A percentile compares a stretch with the other conserved stretches of the same genome.
These are phyloP conservation scores for Rhabdomys pumilio DNA, from an alignment of 2,797 vertebrate species.

Conservation along the genomic window DNA sequence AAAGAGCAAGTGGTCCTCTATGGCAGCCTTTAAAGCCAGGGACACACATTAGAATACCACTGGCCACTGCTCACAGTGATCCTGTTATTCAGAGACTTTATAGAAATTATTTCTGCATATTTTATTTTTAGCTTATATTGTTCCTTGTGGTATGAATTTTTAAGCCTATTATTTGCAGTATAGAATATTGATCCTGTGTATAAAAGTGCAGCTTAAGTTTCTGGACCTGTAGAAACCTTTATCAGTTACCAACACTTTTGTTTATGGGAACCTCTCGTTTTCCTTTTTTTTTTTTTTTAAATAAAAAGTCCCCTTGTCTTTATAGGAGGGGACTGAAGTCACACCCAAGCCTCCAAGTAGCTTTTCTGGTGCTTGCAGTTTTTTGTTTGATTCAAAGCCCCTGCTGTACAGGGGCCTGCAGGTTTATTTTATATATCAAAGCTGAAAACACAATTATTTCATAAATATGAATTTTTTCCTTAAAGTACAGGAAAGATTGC, in stretches of 20 bases:
- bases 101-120: slow-evolving; percentile 48
- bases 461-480: slow-evolving; percentile 9
- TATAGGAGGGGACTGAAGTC: not conserved
- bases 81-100: slow-evolving; percentile 44
- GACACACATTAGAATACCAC: slow-evolving; percentile 17
- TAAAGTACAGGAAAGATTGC: not conserved
- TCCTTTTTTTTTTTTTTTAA: no score
- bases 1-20: slow-evolving; percentile 57
- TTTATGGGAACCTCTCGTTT: slow-evolving; percentile 11
- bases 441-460: slow-evolving; percentile 36
- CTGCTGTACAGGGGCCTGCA: not conserved
- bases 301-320: not conserved
- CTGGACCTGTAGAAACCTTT: slow-evolving; percentile 19
- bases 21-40: slow-evolving; percentile 56
- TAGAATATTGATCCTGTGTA: slow-evolving; percentile 46
- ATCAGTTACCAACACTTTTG: slow-evolving; percentile 1
- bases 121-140: slow-evolving; percentile 38
- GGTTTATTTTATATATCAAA: slow-evolving; percentile 56
- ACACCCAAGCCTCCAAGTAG: not conserved
- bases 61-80: not conserved
- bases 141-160: slow-evolving; percentile 41
- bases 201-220: slow-evolving; percentile 15
- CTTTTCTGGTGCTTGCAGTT: not conserved
- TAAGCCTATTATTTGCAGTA: slow-evolving; percentile 6
- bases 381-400: slow-evolving; percentile 55